Evolutionary conservation across 2,113 vertebrate genomes (phyloP).

Genomic region (Lasiurus borealis): DNA sequence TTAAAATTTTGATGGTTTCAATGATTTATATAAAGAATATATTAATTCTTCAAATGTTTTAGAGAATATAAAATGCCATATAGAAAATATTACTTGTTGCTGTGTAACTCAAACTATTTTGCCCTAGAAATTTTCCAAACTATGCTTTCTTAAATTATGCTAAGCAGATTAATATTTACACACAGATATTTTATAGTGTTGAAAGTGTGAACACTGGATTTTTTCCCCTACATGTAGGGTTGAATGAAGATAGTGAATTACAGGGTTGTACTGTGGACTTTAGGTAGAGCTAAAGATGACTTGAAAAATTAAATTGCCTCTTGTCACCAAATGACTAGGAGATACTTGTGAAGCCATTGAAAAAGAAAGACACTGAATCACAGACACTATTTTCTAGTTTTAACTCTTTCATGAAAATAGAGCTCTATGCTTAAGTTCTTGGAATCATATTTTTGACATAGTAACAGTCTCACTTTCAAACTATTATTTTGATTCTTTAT

Average conservation of each 20-base stretch:
- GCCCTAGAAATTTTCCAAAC: background rate
- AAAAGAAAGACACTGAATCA: background rate
- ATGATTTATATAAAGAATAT: constrained; percentile 9
- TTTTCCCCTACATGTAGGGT: background rate
- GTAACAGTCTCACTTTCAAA: background rate
- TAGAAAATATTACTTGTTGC: background rate
- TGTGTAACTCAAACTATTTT: constrained; percentile 4
- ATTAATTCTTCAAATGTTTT: background rate
- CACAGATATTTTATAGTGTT: background rate
- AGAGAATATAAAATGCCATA: background rate
- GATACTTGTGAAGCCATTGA: background rate
- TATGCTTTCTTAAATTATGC: background rate
- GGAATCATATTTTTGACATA: constrained; percentile 1
- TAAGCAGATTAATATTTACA: constrained; percentile 17
- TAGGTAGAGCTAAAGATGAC: background rate
- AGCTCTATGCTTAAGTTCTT: constrained; percentile 1
- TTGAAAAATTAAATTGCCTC: constrained; percentile 13
- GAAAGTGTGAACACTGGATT: background rate
- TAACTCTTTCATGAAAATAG: constrained; percentile 3
- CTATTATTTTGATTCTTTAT: background rate
- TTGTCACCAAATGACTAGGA: background rate
- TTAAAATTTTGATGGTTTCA: constrained; percentile 32
- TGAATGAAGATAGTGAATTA: background rate
- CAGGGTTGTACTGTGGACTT: background rate
- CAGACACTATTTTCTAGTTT: background rate